A percentile compares a stretch with the other conserved stretches of the same genome.
Evolutionary conservation across 2,888 invertebrate genomes (phyloP).

Genomic region (Mythimna ferrago): DNA sequence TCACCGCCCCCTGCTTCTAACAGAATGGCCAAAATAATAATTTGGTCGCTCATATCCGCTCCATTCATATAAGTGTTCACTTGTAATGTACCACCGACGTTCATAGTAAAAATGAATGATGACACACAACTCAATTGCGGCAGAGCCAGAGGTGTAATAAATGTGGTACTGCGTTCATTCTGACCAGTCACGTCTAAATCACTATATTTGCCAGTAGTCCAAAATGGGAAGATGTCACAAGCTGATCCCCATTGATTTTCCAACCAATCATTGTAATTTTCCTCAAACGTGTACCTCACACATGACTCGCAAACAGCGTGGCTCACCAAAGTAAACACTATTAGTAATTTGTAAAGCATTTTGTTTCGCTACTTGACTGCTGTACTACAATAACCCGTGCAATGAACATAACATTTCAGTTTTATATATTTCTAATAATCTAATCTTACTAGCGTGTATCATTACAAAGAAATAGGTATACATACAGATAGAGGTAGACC

Average conservation of each 20-base stretch:
- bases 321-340: slow-evolving; percentile 54
- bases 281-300: slow-evolving; percentile 70
- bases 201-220: slow-evolving; percentile 63
- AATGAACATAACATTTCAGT: slow-evolving; percentile 44
- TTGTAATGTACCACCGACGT: neutral
- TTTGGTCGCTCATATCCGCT: neutral
- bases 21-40: neutral
- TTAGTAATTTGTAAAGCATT: slow-evolving; percentile 59
- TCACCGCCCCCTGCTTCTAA: neutral
- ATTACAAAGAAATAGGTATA: neutral
- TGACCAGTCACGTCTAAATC: slow-evolving; percentile 46
- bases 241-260: slow-evolving; percentile 51
- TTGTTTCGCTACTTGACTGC: slow-evolving; percentile 44
- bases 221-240: slow-evolving; percentile 60
- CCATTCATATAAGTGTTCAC: neutral
- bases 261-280: slow-evolving; percentile 68
- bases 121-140: slow-evolving; percentile 22
- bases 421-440: slow-evolving; percentile 49
- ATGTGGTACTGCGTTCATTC: slow-evolving; percentile 63
- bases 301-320: slow-evolving; percentile 69
- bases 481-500: neutral
- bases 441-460: neutral
- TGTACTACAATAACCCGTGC: neutral
- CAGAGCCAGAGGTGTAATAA: slow-evolving; percentile 63
- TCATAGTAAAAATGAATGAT: slow-evolving; percentile 26